Evolutionary conservation across 1,140 invertebrate species (phyloP).

Genomic region (Doryteuthis pealeii): DNA sequence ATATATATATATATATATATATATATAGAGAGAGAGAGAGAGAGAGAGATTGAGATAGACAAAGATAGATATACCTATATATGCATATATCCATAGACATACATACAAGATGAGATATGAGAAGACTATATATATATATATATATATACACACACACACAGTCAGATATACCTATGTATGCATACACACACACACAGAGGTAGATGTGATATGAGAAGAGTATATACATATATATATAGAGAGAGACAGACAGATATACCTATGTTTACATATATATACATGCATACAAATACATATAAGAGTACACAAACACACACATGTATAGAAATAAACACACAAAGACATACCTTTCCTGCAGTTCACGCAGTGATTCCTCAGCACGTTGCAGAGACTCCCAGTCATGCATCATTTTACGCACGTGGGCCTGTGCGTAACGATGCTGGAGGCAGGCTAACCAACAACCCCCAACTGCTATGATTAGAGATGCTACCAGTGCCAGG

Average conservation of each 20-base stretch:
- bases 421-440: conserved; percentile 81
- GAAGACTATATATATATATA: too few relatives aligned
- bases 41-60: too few relatives aligned
- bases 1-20: too few relatives aligned
- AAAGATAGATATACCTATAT: too few relatives aligned
- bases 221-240: background rate
- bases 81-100: too few relatives aligned
- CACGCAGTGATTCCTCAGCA: conserved; percentile 82
- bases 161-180: background rate
- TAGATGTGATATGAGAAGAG: too few relatives aligned
- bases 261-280: background rate
- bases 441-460: conserved; percentile 88
- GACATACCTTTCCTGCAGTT: conserved; percentile 69
- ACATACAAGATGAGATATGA: too few relatives aligned
- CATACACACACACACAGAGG: rapidly evolving
- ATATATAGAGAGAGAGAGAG: too few relatives aligned
- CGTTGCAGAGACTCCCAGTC: conserved; percentile 90
- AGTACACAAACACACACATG: background rate
- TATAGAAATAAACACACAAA: background rate
- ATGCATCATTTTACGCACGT: conserved; percentile 84
- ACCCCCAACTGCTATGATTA: conserved; percentile 81
- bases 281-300: background rate
- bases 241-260: background rate
- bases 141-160: too few relatives aligned
- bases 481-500: conserved; percentile 77